Evolutionary conservation across 2,797 vertebrate species (phyloP).

Genomic region (Glyptemys insculpta): DNA sequence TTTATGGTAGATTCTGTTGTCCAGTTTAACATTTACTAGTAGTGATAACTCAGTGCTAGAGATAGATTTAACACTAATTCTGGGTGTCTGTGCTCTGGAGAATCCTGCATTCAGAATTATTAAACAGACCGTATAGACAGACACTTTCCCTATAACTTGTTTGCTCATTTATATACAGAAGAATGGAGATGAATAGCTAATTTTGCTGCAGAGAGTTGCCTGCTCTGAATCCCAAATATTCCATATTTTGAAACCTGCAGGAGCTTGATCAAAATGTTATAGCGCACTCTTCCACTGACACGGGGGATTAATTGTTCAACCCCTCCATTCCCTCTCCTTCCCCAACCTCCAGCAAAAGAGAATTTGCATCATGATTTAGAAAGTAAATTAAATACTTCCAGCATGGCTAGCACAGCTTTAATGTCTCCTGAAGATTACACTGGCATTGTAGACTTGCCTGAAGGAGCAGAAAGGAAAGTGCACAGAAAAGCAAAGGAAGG

Average conservation of each 20-base stretch:
- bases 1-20: slow-evolving; percentile 56
- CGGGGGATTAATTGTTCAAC: slow-evolving; percentile 85
- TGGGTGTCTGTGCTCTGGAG: slow-evolving; percentile 45
- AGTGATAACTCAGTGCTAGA: slow-evolving; percentile 46
- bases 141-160: slow-evolving; percentile 71
- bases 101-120: slow-evolving; percentile 68
- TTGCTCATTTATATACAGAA: slow-evolving; percentile 74
- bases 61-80: slow-evolving; percentile 68
- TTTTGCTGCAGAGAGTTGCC: slow-evolving; percentile 71
- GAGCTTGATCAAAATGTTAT: slow-evolving; percentile 51
- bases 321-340: background rate
- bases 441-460: slow-evolving; percentile 55
- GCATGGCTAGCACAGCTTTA: slow-evolving; percentile 78
- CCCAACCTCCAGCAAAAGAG: slow-evolving; percentile 31
- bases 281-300: slow-evolving; percentile 52
- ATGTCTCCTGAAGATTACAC: slow-evolving; percentile 80
- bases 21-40: slow-evolving; percentile 63
- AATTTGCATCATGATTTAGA: slow-evolving; percentile 81
- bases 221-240: slow-evolving; percentile 65
- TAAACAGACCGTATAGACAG: slow-evolving; percentile 62
- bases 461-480: slow-evolving; percentile 55
- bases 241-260: slow-evolving; percentile 44
- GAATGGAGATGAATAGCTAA: slow-evolving; percentile 77
- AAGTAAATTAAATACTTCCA: slow-evolving; percentile 83
- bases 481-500: background rate